Evolutionary conservation across 2,888 invertebrate species (phyloP).

Genomic region (Apodemia duryi): DNA sequence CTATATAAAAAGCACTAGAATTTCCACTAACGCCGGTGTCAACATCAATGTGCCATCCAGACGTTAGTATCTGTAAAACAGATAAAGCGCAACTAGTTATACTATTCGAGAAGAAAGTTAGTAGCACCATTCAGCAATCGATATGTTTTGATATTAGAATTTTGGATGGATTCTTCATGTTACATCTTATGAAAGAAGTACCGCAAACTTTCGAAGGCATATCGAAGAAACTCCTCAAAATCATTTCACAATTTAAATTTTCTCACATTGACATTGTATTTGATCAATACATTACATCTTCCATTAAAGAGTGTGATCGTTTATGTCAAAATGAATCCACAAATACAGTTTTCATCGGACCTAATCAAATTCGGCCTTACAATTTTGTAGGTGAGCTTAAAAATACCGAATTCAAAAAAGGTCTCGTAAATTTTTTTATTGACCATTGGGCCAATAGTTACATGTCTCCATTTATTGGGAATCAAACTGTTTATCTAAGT

Average conservation of each 20-base stretch:
- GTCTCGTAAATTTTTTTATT: constrained; percentile 9
- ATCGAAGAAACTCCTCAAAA: too few relatives aligned
- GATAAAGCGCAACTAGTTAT: constrained; percentile 18
- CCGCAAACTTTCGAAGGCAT: constrained; percentile 10
- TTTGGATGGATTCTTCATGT: constrained; percentile 19
- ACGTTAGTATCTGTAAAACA: constrained; percentile 20
- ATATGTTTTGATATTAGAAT: too few relatives aligned
- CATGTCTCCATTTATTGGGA: constrained; percentile 23
- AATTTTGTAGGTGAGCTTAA: neutral
- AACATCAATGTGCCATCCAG: constrained; percentile 19
- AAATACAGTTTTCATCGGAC: neutral
- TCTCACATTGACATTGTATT: constrained; percentile 24
- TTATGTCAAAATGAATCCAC: constrained; percentile 25
- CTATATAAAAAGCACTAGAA: constrained; percentile 16
- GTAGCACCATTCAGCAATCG: too few relatives aligned
- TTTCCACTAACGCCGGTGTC: constrained; percentile 19
- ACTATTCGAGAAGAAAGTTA: too few relatives aligned
- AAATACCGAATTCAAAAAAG: neutral
- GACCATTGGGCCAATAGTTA: neutral
- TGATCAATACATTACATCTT: constrained; percentile 41
- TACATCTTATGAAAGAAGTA: constrained; percentile 16
- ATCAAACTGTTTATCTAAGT: constrained; percentile 21
- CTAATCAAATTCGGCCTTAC: neutral
- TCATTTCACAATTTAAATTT: too few relatives aligned
- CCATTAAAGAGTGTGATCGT: constrained; percentile 43